Conservation (phyloP, 2,797 vertebrate species). For the Dallia pectoralis region DNA sequence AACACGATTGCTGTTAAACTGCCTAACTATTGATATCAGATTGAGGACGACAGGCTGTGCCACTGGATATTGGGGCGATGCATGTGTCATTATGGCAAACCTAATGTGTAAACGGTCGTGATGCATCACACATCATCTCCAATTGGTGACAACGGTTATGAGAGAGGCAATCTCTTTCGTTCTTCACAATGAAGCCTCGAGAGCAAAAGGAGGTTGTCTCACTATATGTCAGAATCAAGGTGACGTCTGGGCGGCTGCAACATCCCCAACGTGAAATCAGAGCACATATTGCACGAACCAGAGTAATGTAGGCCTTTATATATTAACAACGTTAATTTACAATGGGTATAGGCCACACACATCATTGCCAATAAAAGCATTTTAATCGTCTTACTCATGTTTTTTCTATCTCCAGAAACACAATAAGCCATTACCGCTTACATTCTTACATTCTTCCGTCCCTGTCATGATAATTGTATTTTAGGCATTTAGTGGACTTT, state of each 20-base stretch:
- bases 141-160: slow-evolving; percentile 22
- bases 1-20: slow-evolving; percentile 18
- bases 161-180: slow-evolving; percentile 7
- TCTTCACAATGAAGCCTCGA: background rate
- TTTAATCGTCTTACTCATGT: background rate
- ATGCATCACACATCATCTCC: slow-evolving; percentile 8
- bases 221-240: background rate
- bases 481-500: no score
- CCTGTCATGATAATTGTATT: no score
- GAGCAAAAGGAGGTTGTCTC: slow-evolving; percentile 18
- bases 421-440: no score
- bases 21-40: slow-evolving; percentile 24
- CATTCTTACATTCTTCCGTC: no score
- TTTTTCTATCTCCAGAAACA: background rate
- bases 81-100: slow-evolving; percentile 1
- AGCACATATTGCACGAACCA: background rate
- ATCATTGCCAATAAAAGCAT: background rate
- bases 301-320: background rate
- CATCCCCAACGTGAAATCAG: no score
- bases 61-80: background rate
- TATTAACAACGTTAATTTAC: background rate
- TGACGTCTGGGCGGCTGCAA: background rate
- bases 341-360: background rate
- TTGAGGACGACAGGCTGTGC: slow-evolving; percentile 17
- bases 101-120: slow-evolving; percentile 5